A percentile compares a stretch with the other conserved stretches of the same genome.
phyloP scores from a whole-genome alignment of 2,888 invertebrate genomes.

The Luperina testacea region DNA sequence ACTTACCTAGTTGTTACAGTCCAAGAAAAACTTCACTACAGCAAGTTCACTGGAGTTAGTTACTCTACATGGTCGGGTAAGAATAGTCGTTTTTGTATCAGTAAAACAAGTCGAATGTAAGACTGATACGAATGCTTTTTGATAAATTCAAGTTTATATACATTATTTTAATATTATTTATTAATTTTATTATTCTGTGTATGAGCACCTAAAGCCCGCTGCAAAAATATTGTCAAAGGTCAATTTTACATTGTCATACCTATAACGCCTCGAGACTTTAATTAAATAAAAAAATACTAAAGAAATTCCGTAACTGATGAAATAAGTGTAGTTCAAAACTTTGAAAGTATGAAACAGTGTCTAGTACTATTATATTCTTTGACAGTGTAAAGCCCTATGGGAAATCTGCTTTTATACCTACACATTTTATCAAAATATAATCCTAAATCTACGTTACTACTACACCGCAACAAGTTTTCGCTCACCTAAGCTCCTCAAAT shows the following conservation, averaged over 20 bases:
- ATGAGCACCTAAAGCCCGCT: not conserved
- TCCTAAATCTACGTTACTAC: not conserved
- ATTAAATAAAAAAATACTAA: not conserved
- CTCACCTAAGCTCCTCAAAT: constrained; percentile 6
- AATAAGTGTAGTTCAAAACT: not conserved
- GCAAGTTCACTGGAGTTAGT: constrained; percentile 22
- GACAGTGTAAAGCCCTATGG: not conserved
- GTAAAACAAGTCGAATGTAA: constrained; percentile 14
- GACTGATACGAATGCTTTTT: not conserved
- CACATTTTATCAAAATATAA: not conserved
- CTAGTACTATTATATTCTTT: too few relatives aligned
- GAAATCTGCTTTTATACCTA: not conserved
- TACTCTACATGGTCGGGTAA: not conserved
- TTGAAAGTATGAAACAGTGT: not conserved
- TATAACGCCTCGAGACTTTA: not conserved
- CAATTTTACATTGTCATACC: not conserved
- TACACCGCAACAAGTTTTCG: constrained; percentile 7
- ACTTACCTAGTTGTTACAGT: constrained; percentile 30
- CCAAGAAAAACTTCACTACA: constrained; percentile 38
- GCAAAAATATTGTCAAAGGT: not conserved
- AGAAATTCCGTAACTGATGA: not conserved
- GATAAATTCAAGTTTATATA: not conserved
- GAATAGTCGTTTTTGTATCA: constrained; percentile 9
- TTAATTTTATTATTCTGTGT: not conserved
- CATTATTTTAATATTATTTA: not conserved